These are phyloP conservation scores for Pangasius mekongensis DNA, from an alignment of 2,797 vertebrate genomes.

Conservation along the genomic window DNA sequence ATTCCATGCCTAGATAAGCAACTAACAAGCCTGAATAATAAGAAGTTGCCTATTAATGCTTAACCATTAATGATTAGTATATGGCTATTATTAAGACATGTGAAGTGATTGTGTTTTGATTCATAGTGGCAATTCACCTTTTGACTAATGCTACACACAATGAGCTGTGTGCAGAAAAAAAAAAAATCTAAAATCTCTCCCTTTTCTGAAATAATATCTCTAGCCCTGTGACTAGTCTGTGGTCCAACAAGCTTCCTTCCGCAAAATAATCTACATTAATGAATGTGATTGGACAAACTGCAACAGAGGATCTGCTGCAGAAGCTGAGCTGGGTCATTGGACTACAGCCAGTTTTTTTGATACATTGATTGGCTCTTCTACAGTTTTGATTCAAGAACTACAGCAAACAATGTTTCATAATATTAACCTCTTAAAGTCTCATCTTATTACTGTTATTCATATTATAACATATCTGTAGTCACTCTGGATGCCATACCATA, in stretches of 20 bases:
- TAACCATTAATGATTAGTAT: not conserved
- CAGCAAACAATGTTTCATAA: not conserved
- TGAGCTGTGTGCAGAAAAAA: not conserved
- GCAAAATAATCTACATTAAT: too few species aligned
- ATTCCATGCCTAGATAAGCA: not conserved
- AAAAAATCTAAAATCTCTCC: not conserved
- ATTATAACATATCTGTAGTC: not conserved
- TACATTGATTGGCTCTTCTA: not conserved
- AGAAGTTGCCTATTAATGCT: not conserved
- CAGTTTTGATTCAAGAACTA: not conserved
- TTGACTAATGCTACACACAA: too few species aligned
- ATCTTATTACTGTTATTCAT: not conserved
- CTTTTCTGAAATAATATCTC: not conserved
- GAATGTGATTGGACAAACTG: too few species aligned
- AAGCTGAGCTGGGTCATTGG: not conserved
- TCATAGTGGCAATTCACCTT: too few species aligned
- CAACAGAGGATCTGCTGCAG: too few species aligned
- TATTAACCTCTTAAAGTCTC: not conserved
- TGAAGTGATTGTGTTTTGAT: not conserved
- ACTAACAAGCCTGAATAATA: not conserved
- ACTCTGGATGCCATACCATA: not conserved
- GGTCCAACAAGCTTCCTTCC: too few species aligned
- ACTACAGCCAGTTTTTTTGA: not conserved
- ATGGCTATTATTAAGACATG: not conserved
- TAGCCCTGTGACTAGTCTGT: too few species aligned